Conservation (phyloP, 1,140 invertebrate genomes). For the Drosophila subpulchrella region DNA sequence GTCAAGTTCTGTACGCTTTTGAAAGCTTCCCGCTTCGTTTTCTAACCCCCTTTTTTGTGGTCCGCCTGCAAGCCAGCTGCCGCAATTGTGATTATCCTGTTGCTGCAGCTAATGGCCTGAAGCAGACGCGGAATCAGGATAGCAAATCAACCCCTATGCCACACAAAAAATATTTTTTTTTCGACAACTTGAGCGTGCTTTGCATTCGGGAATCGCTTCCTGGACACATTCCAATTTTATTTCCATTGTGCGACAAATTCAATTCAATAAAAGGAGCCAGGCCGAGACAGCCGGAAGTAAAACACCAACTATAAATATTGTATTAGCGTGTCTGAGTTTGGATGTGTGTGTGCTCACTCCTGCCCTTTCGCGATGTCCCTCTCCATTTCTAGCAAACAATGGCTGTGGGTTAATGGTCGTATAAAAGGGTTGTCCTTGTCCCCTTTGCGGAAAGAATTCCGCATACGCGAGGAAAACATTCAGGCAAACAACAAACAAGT, state of each 20-base stretch:
- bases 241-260: constrained; percentile 49
- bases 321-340: constrained; percentile 55
- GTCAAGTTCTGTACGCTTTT: constrained; percentile 18
- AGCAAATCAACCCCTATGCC: constrained; percentile 23
- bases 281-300: constrained; percentile 63
- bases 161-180: background rate
- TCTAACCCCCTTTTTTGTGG: constrained; percentile 20
- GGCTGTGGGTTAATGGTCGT: constrained; percentile 37
- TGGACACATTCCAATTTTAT: constrained; percentile 58
- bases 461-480: constrained; percentile 20
- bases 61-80: constrained; percentile 21
- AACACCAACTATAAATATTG: constrained; percentile 80
- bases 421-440: constrained; percentile 70
- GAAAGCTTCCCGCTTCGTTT: constrained; percentile 4
- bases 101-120: constrained; percentile 56
- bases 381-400: constrained; percentile 25
- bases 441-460: constrained; percentile 50
- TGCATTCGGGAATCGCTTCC: constrained; percentile 51
- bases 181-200: constrained; percentile 27
- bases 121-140: constrained; percentile 18
- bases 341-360: constrained; percentile 5
- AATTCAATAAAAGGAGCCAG: constrained; percentile 62
- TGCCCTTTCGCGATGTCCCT: constrained; percentile 10
- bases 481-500: constrained; percentile 26
- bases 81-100: constrained; percentile 66